Base-by-base conservation (phyloP, 2,113 vertebrate genomes). In the Odobenus rosmarus region DNA sequence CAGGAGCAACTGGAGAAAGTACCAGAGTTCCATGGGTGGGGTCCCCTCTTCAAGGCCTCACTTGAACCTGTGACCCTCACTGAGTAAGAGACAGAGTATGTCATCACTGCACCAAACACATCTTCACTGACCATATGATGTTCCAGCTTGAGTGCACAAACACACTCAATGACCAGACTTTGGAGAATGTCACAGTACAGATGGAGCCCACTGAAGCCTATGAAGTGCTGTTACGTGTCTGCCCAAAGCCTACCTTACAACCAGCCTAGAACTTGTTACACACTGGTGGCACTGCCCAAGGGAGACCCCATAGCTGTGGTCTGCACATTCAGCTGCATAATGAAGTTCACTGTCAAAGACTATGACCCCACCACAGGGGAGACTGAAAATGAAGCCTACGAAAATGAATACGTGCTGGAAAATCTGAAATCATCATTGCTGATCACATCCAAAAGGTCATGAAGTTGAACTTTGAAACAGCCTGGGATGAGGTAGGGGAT, bases 81-180 rank as follows among this genome's bases (percentile, higher is more conserved):
- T 1, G 99, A 99, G 90, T 98, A 98, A 1, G 99, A 99, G 96
- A 99, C 99, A 0, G 99, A 99, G 89, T 99, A 99, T 0, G 99
- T 99, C 72, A 97, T 99, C 96, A 98, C 28, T 99, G 99, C 91
- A 99, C 99, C 18, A 99, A 99, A 89, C 99, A 99, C 71, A 99
- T 98, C 0, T 99, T 99, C 87, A 79, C 97, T 74, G 96, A 93
- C 67, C 99, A 99, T 97, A 98, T 99, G 98, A 99, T 99, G 46
- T 99, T 99, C 96, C 99, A 99, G 99, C 99, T 99, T 98, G 99
- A 99, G 95, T 99, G 99, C 96, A 99, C 98, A 0, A 99, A 99
- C 95, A 99, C 99, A 1, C 98, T 99, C 95, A 99, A 99, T 0
- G 99, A 99, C 96, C 99, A 99, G 97, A 98, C 98, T 28, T 96